These are phyloP conservation scores for Larimichthys polyactis DNA, from an alignment of 2,113 vertebrate species.

Conservation along the genomic window DNA sequence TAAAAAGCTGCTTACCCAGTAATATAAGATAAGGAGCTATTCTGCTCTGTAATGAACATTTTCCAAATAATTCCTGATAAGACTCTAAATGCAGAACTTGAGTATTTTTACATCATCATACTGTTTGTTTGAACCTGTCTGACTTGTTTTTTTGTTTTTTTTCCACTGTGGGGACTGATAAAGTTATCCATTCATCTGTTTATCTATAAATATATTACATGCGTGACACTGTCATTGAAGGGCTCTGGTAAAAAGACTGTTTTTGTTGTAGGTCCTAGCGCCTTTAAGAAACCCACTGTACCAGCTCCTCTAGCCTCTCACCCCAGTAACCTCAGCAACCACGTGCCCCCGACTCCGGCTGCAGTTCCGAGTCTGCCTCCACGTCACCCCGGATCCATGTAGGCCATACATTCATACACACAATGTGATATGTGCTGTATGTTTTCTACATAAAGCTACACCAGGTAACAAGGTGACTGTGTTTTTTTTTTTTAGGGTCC, in stretches of 20 bases:
- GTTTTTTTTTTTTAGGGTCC: constrained; percentile 58
- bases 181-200: background rate
- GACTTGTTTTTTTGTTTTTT: no score
- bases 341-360: constrained; percentile 51
- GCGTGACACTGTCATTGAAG: background rate
- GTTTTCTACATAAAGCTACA: background rate
- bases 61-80: no score
- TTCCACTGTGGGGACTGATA: no score
- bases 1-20: background rate
- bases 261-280: constrained; percentile 57
- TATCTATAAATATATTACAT: background rate
- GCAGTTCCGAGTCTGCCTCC: constrained; percentile 87
- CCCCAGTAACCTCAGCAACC: constrained; percentile 60
- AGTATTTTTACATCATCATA: no score
- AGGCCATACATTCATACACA: constrained; percentile 24
- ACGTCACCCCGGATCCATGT: constrained; percentile 82
- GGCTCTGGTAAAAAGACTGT: background rate
- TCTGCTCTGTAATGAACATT: no score
- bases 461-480: constrained; percentile 1
- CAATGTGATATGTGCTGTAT: background rate
- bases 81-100: no score
- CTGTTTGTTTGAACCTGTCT: no score
- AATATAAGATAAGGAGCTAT: no score
- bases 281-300: constrained; percentile 46
- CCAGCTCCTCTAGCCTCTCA: constrained; percentile 62